Base-by-base conservation (phyloP, 2,113 vertebrate species). In the Scatophagus argus region DNA sequence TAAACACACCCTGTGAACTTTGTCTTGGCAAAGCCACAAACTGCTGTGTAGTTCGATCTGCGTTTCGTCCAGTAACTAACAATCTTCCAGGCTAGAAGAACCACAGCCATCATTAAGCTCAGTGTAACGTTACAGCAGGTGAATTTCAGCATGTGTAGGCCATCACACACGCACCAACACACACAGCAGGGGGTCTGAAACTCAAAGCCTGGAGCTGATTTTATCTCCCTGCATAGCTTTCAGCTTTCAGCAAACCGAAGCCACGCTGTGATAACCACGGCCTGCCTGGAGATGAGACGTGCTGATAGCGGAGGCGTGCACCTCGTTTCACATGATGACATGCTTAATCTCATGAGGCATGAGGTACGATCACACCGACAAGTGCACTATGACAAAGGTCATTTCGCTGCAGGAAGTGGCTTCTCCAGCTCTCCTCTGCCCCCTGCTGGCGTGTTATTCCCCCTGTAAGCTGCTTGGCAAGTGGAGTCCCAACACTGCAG, bases 371-470 rank as follows among this genome's bases (percentile, higher is more conserved):
- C 12, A 29, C 21, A 11, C 1, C 17, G 44, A 54, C 62, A 17
- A 36, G 65, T 41, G 43, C 52, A 47, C 4, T 11, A 9, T 73
- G 70, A 83, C 74, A 73, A 81, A 78, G 83, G 90, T 86, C 83
- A 49, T 54, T 6, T 4, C 52, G n/a, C 51, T 58, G 74, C 86
- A 68, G 54, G 49, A 78, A 56, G 3, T 3, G 4, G 6, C 56
- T 66, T 56, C 25, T 62, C 67, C 61, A 75, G 89, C 87, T 81
- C 84, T 63, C 29, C 65, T 64, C 60, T 58, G 86, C 81, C 87
- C 71, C 89, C 87, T 88, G 74, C 84, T 89, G 91, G 68, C 25
- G 23, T 2, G 6, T 39, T 0, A 0, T 5, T 13, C 41, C 27
- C 47, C 36, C 16, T 59, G 51, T 43, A 76, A 0, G 38, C 27